Conservation (phyloP, 2,797 vertebrate genomes). For the Sebastes oblongus region DNA sequence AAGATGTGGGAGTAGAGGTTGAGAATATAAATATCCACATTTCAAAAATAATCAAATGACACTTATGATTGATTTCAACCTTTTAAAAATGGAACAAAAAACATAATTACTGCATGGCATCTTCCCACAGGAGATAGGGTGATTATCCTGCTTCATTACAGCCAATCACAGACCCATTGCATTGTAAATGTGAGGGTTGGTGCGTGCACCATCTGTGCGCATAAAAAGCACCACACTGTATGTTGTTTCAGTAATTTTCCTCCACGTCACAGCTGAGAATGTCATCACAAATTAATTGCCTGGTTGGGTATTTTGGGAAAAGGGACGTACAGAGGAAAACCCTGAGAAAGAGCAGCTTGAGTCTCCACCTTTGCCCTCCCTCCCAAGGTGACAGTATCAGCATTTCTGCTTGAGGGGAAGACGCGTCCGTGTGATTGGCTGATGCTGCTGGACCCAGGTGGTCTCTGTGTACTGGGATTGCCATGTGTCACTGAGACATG, state of each 20-base stretch:
- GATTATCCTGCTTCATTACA: slow-evolving; percentile 67
- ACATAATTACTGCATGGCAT: slow-evolving; percentile 56
- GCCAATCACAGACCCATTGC: slow-evolving; percentile 69
- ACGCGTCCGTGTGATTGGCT: slow-evolving; percentile 5
- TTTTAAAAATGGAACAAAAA: slow-evolving; percentile 61
- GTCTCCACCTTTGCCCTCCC: slow-evolving; percentile 12
- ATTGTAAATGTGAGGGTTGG: slow-evolving; percentile 45
- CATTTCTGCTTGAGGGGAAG: slow-evolving; percentile 18
- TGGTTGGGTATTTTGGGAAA: slow-evolving; percentile 39
- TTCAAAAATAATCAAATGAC: slow-evolving; percentile 50
- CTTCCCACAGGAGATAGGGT: slow-evolving; percentile 12
- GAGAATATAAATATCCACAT: slow-evolving; percentile 52
- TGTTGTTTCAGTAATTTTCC: slow-evolving; percentile 48
- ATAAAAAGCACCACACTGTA: slow-evolving; percentile 40
- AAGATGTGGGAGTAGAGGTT: slow-evolving; percentile 3
- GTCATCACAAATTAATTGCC: slow-evolving; percentile 50
- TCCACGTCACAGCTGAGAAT: slow-evolving; percentile 50
- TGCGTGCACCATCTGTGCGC: slow-evolving; percentile 59
- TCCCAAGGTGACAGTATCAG: slow-evolving; percentile 31
- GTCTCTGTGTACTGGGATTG: background rate
- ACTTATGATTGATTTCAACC: slow-evolving; percentile 67
- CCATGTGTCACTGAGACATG: slow-evolving; percentile 34
- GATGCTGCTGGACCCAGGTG: slow-evolving; percentile 56
- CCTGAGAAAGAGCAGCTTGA: slow-evolving; percentile 26
- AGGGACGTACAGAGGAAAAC: slow-evolving; percentile 41